These are phyloP conservation scores for Prinia subflava DNA, from an alignment of 2,113 vertebrate genomes.

Conservation along the genomic window DNA sequence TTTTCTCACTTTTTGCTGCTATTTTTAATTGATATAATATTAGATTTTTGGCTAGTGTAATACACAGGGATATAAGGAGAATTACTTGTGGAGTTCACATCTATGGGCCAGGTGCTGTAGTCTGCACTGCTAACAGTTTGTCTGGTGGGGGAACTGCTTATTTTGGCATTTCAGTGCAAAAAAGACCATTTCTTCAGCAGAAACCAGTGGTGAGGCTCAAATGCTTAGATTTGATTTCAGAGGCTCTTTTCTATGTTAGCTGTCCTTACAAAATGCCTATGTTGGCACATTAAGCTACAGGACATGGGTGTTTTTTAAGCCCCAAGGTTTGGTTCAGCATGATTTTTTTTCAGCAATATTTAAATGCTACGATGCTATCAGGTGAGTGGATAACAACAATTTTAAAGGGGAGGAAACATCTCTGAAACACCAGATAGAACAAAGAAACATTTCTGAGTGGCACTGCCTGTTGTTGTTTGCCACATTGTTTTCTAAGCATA, in stretches of 20 bases:
- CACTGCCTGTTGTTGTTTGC: not conserved
- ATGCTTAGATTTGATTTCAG: not conserved
- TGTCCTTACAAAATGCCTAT: not conserved
- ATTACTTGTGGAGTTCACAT: not conserved
- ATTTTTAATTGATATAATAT: not conserved
- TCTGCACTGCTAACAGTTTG: not conserved
- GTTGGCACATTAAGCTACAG: not conserved
- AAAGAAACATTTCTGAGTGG: not conserved
- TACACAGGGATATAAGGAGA: not conserved
- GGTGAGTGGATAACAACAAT: not conserved
- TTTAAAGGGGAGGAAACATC: not conserved
- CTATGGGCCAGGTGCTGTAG: not conserved
- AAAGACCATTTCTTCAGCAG: not conserved
- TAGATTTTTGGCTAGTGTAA: not conserved
- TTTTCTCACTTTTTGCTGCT: not conserved
- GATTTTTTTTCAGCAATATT: not conserved
- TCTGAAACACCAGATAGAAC: not conserved
- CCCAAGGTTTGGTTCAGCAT: not conserved
- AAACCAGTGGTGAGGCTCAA: not conserved
- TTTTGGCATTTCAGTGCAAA: not conserved
- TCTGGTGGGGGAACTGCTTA: not conserved
- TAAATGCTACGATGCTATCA: not conserved
- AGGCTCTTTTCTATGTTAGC: not conserved
- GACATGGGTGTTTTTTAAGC: not conserved
- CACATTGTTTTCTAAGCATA: not conserved